phyloP scores from a whole-genome alignment of 2,888 invertebrate genomes.

The Lypha dubia region DNA sequence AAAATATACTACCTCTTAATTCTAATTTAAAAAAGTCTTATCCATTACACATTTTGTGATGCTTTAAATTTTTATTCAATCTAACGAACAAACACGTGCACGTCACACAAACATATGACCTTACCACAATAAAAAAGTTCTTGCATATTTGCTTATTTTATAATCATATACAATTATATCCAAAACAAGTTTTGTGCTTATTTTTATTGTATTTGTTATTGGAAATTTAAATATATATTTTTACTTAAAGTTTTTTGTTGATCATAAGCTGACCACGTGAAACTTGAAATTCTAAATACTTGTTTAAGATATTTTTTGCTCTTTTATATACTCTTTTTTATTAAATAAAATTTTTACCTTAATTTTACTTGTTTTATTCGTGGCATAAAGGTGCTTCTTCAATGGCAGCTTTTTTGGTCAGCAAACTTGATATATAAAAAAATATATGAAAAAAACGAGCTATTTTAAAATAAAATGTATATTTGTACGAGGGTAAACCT shows the following conservation, averaged over 20 bases:
- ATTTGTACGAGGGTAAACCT: not conserved
- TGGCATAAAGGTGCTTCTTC: slow-evolving; percentile 48
- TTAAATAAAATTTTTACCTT: slow-evolving; percentile 35
- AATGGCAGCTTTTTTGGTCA: slow-evolving; percentile 43
- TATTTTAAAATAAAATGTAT: slow-evolving; percentile 1
- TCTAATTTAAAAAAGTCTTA: not conserved
- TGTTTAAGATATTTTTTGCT: slow-evolving; percentile 50
- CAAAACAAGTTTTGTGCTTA: slow-evolving; percentile 32
- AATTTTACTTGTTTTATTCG: slow-evolving; percentile 37
- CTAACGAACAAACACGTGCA: not conserved
- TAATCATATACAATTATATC: slow-evolving; percentile 22
- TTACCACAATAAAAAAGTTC: not conserved
- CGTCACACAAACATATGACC: no score
- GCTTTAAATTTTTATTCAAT: not conserved
- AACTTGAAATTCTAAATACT: slow-evolving; percentile 65
- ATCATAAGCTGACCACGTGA: slow-evolving; percentile 56
- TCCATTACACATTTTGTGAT: not conserved
- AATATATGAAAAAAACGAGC: slow-evolving; percentile 7
- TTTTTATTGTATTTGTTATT: not conserved
- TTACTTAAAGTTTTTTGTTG: slow-evolving; percentile 20
- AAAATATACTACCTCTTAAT: not conserved
- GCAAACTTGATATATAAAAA: slow-evolving; percentile 62
- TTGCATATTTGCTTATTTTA: slow-evolving; percentile 13
- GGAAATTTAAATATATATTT: slow-evolving; percentile 17
- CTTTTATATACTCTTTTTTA: slow-evolving; percentile 27